These are phyloP conservation scores for Nebria ingens DNA, from an alignment of 1,140 invertebrate species.

Conservation along the genomic window DNA sequence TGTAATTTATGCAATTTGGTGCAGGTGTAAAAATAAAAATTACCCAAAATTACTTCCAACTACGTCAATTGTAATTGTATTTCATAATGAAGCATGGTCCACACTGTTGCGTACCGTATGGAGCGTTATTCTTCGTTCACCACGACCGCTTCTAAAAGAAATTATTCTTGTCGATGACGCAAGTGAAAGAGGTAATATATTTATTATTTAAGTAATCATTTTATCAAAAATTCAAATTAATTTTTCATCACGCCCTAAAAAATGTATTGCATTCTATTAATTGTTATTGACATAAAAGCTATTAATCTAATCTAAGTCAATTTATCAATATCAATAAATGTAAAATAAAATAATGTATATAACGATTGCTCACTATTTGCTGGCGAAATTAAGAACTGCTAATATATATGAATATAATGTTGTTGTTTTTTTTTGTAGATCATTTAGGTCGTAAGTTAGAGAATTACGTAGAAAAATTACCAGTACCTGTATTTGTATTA, in stretches of 20 bases:
- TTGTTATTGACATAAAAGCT: no score
- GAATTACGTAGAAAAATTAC: slow-evolving; percentile 75
- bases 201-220: no score
- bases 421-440: slow-evolving; percentile 46
- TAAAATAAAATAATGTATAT: no score
- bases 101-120: slow-evolving; percentile 90
- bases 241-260: no score
- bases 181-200: slow-evolving; percentile 70
- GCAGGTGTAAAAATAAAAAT: slow-evolving; percentile 65
- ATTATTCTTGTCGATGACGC: slow-evolving; percentile 94
- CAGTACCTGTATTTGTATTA: slow-evolving; percentile 73
- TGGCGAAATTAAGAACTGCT: slow-evolving; percentile 3
- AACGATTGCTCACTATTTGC: no score
- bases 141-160: slow-evolving; percentile 74
- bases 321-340: no score
- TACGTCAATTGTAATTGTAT: slow-evolving; percentile 92
- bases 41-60: slow-evolving; percentile 70
- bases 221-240: no score
- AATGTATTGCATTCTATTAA: no score
- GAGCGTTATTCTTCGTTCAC: slow-evolving; percentile 92
- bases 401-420: slow-evolving; percentile 9
- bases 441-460: slow-evolving; percentile 82
- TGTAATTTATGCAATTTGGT: slow-evolving; percentile 24
- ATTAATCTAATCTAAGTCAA: no score
- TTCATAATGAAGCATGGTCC: slow-evolving; percentile 98